phyloP scores from a whole-genome alignment of 2,113 vertebrate species.

The Ancistrus triradiatus region DNA sequence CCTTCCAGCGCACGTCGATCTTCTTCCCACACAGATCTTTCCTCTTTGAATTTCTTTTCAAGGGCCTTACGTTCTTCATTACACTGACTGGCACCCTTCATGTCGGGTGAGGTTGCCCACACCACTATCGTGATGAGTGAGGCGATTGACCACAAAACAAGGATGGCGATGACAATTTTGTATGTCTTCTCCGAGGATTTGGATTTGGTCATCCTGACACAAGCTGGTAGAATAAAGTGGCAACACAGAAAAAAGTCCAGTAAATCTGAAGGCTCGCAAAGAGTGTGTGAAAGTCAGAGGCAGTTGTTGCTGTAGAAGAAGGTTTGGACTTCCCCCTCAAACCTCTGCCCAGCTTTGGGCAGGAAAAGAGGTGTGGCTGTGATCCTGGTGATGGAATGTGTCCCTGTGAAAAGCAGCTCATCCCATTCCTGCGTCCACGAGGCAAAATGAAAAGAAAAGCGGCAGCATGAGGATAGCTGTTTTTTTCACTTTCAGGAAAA shows the following conservation, averaged over 20 bases:
- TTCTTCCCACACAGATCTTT: constrained; percentile 41
- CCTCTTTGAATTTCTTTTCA: constrained; percentile 38
- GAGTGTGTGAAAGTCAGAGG: background rate
- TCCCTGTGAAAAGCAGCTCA: constrained; percentile 8
- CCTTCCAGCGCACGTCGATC: constrained; percentile 55
- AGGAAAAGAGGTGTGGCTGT: constrained; percentile 48
- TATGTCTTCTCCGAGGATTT: constrained; percentile 45
- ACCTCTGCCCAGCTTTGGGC: constrained; percentile 15
- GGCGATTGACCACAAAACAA: constrained; percentile 60
- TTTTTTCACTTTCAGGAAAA: constrained; percentile 10
- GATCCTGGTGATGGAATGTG: constrained; percentile 23
- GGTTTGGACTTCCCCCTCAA: constrained; percentile 38
- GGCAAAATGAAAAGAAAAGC: background rate
- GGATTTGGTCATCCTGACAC: constrained; percentile 47
- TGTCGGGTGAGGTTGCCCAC: constrained; percentile 61
- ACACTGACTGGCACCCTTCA: constrained; percentile 55
- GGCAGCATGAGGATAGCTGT: background rate
- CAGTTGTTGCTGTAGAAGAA: constrained; percentile 8
- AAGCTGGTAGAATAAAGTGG: background rate
- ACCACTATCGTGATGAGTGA: constrained; percentile 64
- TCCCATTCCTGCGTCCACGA: background rate
- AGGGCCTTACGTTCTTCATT: constrained; percentile 40
- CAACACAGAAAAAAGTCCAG: background rate
- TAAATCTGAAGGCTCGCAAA: background rate
- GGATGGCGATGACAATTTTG: constrained; percentile 44